Evolutionary conservation across 2,113 vertebrate genomes (phyloP).

Genomic region (Nibea coibor): DNA sequence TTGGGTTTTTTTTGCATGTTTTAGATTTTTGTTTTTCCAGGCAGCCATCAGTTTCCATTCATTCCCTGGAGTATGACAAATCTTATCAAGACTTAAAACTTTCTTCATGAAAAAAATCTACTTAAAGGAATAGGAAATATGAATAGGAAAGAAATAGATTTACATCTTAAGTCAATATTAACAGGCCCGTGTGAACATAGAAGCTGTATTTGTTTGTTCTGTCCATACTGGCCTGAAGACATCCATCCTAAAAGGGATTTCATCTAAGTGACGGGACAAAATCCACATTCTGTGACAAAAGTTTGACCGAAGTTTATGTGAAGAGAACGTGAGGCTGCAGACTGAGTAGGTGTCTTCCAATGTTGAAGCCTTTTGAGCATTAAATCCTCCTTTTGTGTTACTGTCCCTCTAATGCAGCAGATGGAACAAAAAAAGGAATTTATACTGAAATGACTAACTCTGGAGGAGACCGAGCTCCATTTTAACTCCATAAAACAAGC

Average conservation of each 20-base stretch:
- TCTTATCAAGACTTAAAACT: background rate
- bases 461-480: background rate
- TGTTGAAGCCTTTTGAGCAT: background rate
- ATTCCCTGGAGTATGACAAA: background rate
- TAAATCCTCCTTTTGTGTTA: background rate
- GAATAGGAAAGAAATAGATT: background rate
- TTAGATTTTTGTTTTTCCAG: background rate
- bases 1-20: slow-evolving; percentile 18
- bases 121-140: too few species aligned
- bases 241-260: background rate
- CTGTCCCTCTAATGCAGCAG: background rate
- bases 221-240: background rate
- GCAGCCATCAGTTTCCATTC: background rate
- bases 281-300: background rate
- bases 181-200: background rate
- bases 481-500: background rate
- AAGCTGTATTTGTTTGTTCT: background rate
- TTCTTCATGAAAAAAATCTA: background rate
- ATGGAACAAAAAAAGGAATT: background rate
- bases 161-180: background rate
- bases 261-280: background rate
- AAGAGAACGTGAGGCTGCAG: background rate
- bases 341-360: too few species aligned
- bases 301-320: background rate
- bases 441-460: background rate